Percentiles rank a stretch among this genome's conserved stretches.
These are phyloP conservation scores for Tachycineta bicolor DNA, from an alignment of 2,113 vertebrate species.

Conservation along the genomic window DNA sequence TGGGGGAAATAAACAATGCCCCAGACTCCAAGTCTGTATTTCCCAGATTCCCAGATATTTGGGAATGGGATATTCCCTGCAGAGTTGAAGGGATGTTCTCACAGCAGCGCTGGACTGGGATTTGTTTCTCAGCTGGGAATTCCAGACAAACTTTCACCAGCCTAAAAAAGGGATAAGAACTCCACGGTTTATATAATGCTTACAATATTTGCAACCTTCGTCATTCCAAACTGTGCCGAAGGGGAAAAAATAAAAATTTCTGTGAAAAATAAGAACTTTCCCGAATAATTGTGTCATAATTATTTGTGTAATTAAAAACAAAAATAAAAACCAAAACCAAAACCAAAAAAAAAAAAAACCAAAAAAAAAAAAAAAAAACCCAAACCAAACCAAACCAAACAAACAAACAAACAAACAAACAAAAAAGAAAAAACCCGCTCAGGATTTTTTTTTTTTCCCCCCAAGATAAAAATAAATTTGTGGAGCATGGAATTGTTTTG, in stretches of 20 bases:
- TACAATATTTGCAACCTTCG: accelerated
- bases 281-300: too few relatives aligned
- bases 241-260: background rate
- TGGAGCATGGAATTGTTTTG: background rate
- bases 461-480: background rate
- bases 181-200: accelerated
- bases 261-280: accelerated
- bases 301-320: too few relatives aligned
- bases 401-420: too few relatives aligned
- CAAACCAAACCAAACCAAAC: too few relatives aligned
- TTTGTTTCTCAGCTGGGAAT: background rate
- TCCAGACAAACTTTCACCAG: background rate
- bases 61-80: background rate
- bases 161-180: background rate
- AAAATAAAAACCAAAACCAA: too few relatives aligned
- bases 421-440: too few relatives aligned
- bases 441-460: background rate
- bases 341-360: too few relatives aligned
- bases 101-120: accelerated
- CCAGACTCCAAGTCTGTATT: background rate
- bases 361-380: too few relatives aligned
- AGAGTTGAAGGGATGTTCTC: background rate
- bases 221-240: accelerated
- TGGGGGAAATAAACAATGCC: background rate
- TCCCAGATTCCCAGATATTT: background rate